Conservation (phyloP, 35 echinoderm and acorn worm genomes). For the Apostichopus californicus region DNA sequence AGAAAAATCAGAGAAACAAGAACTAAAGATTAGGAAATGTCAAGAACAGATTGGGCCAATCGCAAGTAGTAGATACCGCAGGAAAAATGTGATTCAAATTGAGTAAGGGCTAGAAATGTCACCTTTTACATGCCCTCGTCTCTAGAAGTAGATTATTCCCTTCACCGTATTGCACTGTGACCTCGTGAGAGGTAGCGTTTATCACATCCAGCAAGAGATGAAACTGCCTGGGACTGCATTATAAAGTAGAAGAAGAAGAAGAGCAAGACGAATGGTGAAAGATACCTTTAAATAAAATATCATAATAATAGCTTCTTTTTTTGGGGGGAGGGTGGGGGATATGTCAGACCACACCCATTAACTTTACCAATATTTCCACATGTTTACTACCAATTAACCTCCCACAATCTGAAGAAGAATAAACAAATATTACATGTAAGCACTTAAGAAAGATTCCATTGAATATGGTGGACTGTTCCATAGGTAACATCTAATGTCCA, state of each 20-base stretch:
- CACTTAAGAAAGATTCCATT: too few species aligned
- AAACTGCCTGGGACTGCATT: slow-evolving; percentile 81
- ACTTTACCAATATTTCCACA: too few species aligned
- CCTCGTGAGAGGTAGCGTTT: slow-evolving; percentile 80
- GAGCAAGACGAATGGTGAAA: neutral
- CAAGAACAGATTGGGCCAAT: neutral
- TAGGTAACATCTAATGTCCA: too few species aligned
- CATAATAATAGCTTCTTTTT: too few species aligned
- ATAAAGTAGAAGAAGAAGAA: neutral
- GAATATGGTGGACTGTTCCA: too few species aligned
- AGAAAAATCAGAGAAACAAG: too few species aligned
- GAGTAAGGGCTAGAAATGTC: neutral
- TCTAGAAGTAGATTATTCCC: slow-evolving; percentile 59
- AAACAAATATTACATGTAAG: too few species aligned
- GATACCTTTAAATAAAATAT: neutral
- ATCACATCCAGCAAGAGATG: slow-evolving; percentile 88
- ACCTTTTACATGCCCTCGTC: slow-evolving; percentile 85
- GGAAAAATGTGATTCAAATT: neutral
- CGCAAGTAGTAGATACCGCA: neutral
- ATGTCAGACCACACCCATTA: too few species aligned
- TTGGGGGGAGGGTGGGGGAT: too few species aligned
- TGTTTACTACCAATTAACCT: too few species aligned
- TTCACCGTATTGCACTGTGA: slow-evolving; percentile 96
- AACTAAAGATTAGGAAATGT: neutral
- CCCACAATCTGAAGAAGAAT: too few species aligned